phyloP scores from a whole-genome alignment of 2,888 invertebrate genomes.

The Andrena chrysosceles region DNA sequence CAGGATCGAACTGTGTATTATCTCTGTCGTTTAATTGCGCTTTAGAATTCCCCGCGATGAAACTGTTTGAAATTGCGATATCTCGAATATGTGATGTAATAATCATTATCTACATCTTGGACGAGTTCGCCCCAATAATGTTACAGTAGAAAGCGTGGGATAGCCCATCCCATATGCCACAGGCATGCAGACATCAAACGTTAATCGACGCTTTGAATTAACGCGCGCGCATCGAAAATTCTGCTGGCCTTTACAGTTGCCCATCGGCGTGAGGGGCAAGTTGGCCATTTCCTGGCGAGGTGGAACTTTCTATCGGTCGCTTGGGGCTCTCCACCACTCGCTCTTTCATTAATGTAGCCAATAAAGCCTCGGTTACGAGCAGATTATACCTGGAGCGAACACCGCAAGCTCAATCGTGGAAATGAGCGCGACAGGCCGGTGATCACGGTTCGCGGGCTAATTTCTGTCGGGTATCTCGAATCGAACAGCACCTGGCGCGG shows the following conservation, averaged over 20 bases:
- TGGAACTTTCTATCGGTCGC: slow-evolving; percentile 12
- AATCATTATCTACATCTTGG: no score
- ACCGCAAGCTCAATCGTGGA: background rate
- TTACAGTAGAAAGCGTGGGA: no score
- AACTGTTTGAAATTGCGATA: no score
- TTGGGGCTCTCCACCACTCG: background rate
- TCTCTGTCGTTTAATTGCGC: no score
- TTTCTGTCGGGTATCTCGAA: slow-evolving; percentile 31
- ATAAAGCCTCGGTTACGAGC: slow-evolving; percentile 13
- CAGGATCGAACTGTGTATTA: background rate
- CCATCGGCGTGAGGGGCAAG: background rate
- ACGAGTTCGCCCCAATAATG: no score
- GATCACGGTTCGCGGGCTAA: slow-evolving; percentile 33
- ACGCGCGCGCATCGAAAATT: background rate
- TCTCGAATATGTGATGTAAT: no score
- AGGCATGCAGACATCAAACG: slow-evolving; percentile 5
- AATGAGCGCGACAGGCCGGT: slow-evolving; percentile 4
- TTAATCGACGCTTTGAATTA: background rate
- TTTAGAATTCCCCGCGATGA: no score
- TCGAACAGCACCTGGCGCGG: slow-evolving; percentile 40
- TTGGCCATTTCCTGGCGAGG: slow-evolving; percentile 3
- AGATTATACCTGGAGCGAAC: slow-evolving; percentile 27
- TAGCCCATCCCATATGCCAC: no score
- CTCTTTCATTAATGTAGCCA: slow-evolving; percentile 26
- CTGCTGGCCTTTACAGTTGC: slow-evolving; percentile 2